A percentile compares a stretch with the other conserved stretches of the same genome.
Conservation (phyloP, 2,888 invertebrate genomes). For the Melitaea athalia region DNA sequence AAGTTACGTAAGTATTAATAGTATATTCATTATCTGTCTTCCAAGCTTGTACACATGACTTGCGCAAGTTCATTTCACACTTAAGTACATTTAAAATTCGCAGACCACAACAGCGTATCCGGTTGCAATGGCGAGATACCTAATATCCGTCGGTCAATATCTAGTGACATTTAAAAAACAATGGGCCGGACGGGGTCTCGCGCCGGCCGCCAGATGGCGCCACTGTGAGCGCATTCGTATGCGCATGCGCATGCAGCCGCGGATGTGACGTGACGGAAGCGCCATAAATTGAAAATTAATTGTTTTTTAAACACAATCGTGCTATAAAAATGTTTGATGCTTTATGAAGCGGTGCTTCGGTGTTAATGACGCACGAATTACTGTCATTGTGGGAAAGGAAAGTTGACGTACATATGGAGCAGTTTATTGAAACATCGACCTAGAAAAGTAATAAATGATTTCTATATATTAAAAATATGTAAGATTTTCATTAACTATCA, state of each 20-base stretch:
- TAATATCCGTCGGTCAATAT: constrained; percentile 35
- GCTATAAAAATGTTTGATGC: constrained; percentile 17
- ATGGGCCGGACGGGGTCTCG: constrained; percentile 39
- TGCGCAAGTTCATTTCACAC: constrained; percentile 33
- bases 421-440: too few species aligned
- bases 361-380: constrained; percentile 7
- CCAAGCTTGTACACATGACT: not conserved
- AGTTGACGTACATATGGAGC: not conserved
- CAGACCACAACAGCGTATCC: constrained; percentile 31
- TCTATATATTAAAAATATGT: too few species aligned
- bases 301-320: constrained; percentile 64
- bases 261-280: constrained; percentile 66
- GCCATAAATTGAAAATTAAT: constrained; percentile 64
- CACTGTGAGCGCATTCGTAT: constrained; percentile 58
- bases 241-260: constrained; percentile 57
- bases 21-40: not conserved
- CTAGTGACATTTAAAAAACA: constrained; percentile 37
- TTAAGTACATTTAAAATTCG: constrained; percentile 35
- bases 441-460: too few species aligned
- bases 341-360: constrained; percentile 10
- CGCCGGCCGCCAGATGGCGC: constrained; percentile 58
- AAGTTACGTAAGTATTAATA: too few species aligned
- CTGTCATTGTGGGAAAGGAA: not conserved
- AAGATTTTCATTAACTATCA: too few species aligned
- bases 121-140: constrained; percentile 33